Percentiles rank a stretch among this genome's conserved stretches.
Conservation (phyloP, 2,113 vertebrate species). For the Ailurus styani region DNA sequence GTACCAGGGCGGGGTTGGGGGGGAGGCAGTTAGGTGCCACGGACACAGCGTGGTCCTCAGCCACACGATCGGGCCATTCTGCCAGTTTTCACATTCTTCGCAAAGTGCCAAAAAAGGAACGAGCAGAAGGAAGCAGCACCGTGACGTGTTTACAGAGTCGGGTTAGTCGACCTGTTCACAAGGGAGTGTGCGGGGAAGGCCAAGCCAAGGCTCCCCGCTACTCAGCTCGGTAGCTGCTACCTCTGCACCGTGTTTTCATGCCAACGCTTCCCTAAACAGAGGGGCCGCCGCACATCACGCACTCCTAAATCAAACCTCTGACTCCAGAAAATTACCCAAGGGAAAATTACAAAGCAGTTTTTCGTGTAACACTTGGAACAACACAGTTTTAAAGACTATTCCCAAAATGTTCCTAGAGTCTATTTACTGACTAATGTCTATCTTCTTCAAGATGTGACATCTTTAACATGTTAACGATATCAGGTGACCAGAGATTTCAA, state of each 20-base stretch:
- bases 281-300: not conserved
- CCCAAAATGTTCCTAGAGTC: not conserved
- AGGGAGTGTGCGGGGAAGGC: not conserved
- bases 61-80: not conserved
- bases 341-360: not conserved
- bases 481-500: not conserved
- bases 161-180: not conserved
- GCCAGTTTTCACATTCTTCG: not conserved
- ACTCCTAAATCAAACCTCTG: not conserved
- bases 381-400: not conserved
- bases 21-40: rapidly evolving
- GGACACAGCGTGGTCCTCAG: not conserved
- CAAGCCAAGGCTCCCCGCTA: not conserved
- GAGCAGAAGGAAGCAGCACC: not conserved
- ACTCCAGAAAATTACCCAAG: not conserved
- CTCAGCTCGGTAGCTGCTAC: rapidly evolving
- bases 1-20: not conserved
- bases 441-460: not conserved
- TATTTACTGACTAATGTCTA: not conserved
- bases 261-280: not conserved
- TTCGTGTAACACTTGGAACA: not conserved
- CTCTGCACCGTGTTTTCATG: not conserved
- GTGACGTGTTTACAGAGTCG: not conserved
- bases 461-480: not conserved
- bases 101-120: not conserved